These are phyloP conservation scores for Hirudo medicinalis DNA, from an alignment of 1,140 invertebrate species.

Conservation along the genomic window DNA sequence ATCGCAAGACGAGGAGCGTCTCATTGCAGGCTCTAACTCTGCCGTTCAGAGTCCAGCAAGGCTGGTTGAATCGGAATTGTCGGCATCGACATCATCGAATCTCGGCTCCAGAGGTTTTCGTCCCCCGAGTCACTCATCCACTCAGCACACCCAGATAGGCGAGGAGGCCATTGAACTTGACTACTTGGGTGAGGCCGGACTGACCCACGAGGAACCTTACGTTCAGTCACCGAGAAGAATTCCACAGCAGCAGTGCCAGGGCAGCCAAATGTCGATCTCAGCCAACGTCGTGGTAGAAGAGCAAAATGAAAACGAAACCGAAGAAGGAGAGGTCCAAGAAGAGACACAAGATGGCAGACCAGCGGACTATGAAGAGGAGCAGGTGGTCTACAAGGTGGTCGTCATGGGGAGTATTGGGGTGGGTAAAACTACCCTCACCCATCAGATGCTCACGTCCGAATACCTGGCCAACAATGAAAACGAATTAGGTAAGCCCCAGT, in stretches of 20 bases:
- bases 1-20: slow-evolving; percentile 2
- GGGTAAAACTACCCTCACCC: slow-evolving; percentile 23
- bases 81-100: too few relatives aligned
- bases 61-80: too few relatives aligned
- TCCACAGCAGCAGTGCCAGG: too few relatives aligned
- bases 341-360: not conserved
- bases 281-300: not conserved
- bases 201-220: too few relatives aligned
- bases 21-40: too few relatives aligned
- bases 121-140: too few relatives aligned
- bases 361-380: slow-evolving; percentile 8
- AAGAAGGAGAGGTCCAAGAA: not conserved
- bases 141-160: too few relatives aligned
- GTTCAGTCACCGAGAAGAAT: too few relatives aligned
- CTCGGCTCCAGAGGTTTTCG: too few relatives aligned
- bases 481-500: slow-evolving; percentile 10
- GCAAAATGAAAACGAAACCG: not conserved
- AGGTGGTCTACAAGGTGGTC: slow-evolving; percentile 18
- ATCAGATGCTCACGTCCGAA: slow-evolving; percentile 24
- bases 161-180: too few relatives aligned
- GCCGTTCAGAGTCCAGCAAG: too few relatives aligned
- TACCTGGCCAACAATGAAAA: slow-evolving; percentile 21
- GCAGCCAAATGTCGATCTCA: not conserved
- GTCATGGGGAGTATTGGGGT: slow-evolving; percentile 23
- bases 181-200: too few relatives aligned